Conservation (phyloP, 92 coral and sea anemone genomes). For the Epizoanthus fatuus region DNA sequence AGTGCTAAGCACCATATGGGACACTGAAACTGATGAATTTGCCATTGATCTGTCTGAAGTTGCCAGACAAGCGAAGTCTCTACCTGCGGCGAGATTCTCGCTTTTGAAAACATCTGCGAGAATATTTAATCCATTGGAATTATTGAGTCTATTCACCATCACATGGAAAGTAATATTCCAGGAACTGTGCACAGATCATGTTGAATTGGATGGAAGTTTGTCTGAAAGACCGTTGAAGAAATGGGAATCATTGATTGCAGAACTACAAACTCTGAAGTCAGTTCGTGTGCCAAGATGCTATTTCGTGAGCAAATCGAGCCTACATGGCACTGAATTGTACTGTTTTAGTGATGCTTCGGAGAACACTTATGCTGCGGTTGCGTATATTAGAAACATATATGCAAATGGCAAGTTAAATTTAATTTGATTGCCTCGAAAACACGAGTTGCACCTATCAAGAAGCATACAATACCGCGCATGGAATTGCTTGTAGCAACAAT, state of each 20-base stretch:
- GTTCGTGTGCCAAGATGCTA: conserved; percentile 64
- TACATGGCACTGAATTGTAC: conserved; percentile 51
- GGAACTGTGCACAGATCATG: conserved; percentile 28
- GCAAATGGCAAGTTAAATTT: conserved; percentile 35
- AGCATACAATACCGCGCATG: conserved; percentile 75
- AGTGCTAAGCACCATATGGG: conserved; percentile 67
- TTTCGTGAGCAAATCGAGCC: conserved; percentile 12
- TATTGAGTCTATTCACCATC: conserved; percentile 59
- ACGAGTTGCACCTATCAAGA: conserved; percentile 55
- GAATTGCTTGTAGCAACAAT: conserved; percentile 73
- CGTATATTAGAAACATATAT: conserved; percentile 51
- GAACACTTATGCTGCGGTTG: conserved; percentile 63
- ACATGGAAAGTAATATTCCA: conserved; percentile 57
- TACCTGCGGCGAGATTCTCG: conserved; percentile 53
- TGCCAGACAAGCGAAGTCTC: conserved; percentile 39
- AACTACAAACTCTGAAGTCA: conserved; percentile 41
- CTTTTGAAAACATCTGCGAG: conserved; percentile 66
- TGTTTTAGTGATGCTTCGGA: conserved; percentile 66
- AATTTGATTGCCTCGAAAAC: conserved; percentile 55
- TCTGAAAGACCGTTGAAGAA: conserved; percentile 15
- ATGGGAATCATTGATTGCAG: conserved; percentile 65
- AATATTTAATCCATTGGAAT: conserved; percentile 67
- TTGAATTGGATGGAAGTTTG: conserved; percentile 50
- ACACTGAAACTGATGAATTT: conserved; percentile 56
- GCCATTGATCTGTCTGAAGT: conserved; percentile 49